phyloP scores from a whole-genome alignment of 2,888 invertebrate species.

The Gastrophysa polygoni region DNA sequence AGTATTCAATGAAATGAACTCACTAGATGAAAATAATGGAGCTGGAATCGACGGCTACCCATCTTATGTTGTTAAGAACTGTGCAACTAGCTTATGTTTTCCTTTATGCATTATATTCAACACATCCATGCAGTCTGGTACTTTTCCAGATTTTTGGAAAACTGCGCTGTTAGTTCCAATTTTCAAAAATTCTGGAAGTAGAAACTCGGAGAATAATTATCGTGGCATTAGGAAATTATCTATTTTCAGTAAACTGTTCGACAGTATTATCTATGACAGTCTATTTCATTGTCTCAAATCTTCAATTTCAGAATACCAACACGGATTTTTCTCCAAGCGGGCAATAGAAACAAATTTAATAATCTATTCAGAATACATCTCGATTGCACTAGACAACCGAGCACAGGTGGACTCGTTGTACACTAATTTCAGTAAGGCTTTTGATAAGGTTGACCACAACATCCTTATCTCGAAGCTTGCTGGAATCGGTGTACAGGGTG shows the following conservation, averaged over 20 bases:
- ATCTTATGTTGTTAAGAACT: neutral
- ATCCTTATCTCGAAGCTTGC: neutral
- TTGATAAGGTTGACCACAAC: neutral
- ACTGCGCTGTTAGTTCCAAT: neutral
- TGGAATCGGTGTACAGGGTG: neutral
- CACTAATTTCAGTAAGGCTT: neutral
- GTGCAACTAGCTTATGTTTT: neutral
- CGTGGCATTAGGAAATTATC: neutral
- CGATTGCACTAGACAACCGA: conserved; percentile 61
- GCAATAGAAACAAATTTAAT: conserved; percentile 2
- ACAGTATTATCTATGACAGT: neutral
- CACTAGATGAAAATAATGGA: neutral
- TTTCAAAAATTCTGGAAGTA: neutral
- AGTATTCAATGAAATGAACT: neutral
- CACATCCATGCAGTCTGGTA: conserved; percentile 4
- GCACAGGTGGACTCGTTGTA: neutral
- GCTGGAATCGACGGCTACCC: neutral
- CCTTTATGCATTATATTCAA: conserved; percentile 1
- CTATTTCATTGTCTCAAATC: neutral
- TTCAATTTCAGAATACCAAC: conserved; percentile 1
- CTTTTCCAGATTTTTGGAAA: conserved; percentile 1
- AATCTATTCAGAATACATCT: conserved; percentile 2
- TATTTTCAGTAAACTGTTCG: conserved; percentile 1
- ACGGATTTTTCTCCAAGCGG: neutral
- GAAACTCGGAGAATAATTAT: neutral